Base-by-base conservation (phyloP, 2,888 invertebrate genomes). In the Polyploca ridens region DNA sequence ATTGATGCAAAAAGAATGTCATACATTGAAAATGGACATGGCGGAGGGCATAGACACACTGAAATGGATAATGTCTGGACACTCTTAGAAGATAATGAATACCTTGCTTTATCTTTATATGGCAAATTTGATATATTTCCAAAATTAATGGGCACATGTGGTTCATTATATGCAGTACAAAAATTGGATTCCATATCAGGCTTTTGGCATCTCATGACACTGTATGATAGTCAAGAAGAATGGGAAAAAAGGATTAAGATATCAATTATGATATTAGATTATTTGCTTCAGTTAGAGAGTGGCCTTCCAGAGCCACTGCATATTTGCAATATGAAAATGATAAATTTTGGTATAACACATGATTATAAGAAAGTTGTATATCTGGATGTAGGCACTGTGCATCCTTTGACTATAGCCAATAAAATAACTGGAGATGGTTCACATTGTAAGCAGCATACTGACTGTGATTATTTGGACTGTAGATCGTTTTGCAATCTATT, bases 391-490 rank as follows among this genome's bases (percentile, higher is more conserved):
- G 96, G 96, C 74, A 94, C 95, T 3, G 95, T 96, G 5, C 95
- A 95, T 76, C 95, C 96, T 16, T 89, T 91, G 64, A 93, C 94
- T 8, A 87, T 95, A 33, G 89, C 94, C 8, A 92, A 91, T 74
- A 90, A 85, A 63, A 85, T 95, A 35, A 90, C 94, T 13, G 88
- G 88, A 13, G 90, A 92, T 72, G 88, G 88, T 7, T 84, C 86
- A 27, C 77, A 81, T 10, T 97, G 97, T 81, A 84, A 88, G 11
- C 85, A 81, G 33, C 95, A 96, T 79, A 91, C 93, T 62, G 96
- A 96, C 76, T 97, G 97, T 85, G 95, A 96, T 81, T 95, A 95
- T 79, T 95, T 95, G 72, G 96, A 96, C 76, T 96, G 96, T 77
- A 89, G 95, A 58, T 95, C 96, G 0, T 86, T 91, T 66, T 97